Conservation (phyloP, 2,888 invertebrate genomes). For the Amphimallon solstitiale region DNA sequence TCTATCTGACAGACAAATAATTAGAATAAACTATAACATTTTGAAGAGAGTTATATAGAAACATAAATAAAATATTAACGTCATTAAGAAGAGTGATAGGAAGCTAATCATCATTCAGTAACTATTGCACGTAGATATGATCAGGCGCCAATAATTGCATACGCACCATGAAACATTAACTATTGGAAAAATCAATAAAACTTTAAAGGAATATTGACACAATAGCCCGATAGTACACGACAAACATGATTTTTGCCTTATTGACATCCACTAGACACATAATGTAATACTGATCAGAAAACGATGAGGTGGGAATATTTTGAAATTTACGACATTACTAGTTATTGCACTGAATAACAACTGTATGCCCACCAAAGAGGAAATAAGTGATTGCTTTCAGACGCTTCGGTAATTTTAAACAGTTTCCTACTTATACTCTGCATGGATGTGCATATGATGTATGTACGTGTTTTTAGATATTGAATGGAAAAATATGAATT, state of each 20-base stretch:
- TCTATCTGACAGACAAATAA: no score
- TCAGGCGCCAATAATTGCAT: constrained; percentile 38
- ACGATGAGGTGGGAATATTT: constrained; percentile 24
- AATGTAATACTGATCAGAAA: constrained; percentile 8
- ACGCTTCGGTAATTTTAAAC: constrained; percentile 21
- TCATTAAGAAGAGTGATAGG: constrained; percentile 6
- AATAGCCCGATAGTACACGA: constrained; percentile 10
- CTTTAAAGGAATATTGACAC: constrained; percentile 1
- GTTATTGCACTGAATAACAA: constrained; percentile 32
- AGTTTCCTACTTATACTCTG: constrained; percentile 15
- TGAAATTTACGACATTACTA: constrained; percentile 15
- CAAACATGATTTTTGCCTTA: constrained; percentile 1
- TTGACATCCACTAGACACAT: constrained; percentile 14
- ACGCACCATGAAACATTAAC: constrained; percentile 23
- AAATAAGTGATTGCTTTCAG: constrained; percentile 30
- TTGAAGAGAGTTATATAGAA: neutral
- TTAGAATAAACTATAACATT: neutral
- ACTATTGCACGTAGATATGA: constrained; percentile 30
- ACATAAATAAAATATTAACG: neutral
- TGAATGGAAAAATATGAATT: neutral
- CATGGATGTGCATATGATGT: neutral
- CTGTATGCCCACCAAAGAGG: constrained; percentile 28
- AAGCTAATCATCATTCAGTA: constrained; percentile 14
- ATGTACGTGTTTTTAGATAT: neutral
- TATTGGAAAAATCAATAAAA: constrained; percentile 12